Percentiles rank a stretch among this genome's conserved stretches.
phyloP scores from a whole-genome alignment of 2,797 vertebrate genomes.

The Notolepis coatsorum region DNA sequence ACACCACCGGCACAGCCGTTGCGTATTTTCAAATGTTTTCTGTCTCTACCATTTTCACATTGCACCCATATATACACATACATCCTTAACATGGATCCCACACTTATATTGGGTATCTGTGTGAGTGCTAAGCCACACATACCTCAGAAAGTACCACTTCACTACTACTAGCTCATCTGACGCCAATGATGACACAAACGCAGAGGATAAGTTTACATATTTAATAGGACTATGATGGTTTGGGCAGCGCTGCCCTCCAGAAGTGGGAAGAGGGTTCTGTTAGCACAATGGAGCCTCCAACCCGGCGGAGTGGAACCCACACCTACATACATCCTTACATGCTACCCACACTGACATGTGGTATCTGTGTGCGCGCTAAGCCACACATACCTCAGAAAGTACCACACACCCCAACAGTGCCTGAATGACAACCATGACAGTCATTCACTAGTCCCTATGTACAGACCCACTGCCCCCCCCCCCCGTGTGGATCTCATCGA shows the following conservation, averaged over 20 bases:
- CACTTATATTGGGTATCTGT: constrained; percentile 35
- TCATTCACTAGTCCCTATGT: constrained; percentile 46
- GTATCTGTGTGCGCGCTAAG: constrained; percentile 36
- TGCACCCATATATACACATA: not conserved
- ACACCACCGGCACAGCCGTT: not conserved
- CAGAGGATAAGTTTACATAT: too few species aligned
- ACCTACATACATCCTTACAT: constrained; percentile 4
- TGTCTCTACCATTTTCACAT: not conserved
- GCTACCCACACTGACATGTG: constrained; percentile 35
- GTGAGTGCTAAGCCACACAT: constrained; percentile 40
- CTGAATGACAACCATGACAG: constrained; percentile 61
- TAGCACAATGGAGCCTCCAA: too few species aligned
- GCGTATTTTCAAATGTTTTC: not conserved
- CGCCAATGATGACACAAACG: too few species aligned
- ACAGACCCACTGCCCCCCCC: constrained; percentile 54
- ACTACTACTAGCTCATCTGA: too few species aligned
- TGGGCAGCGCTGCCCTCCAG: too few species aligned
- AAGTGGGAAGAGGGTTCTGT: too few species aligned
- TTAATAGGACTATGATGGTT: too few species aligned
- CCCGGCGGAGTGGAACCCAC: too few species aligned
- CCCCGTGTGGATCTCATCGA: constrained; percentile 8
- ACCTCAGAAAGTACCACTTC: constrained; percentile 54
- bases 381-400: constrained; percentile 56
- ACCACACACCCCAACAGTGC: constrained; percentile 63
- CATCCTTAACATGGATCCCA: too few species aligned